phyloP scores from a whole-genome alignment of 1,140 invertebrate genomes.

The Yoshiicerus persimilis region DNA sequence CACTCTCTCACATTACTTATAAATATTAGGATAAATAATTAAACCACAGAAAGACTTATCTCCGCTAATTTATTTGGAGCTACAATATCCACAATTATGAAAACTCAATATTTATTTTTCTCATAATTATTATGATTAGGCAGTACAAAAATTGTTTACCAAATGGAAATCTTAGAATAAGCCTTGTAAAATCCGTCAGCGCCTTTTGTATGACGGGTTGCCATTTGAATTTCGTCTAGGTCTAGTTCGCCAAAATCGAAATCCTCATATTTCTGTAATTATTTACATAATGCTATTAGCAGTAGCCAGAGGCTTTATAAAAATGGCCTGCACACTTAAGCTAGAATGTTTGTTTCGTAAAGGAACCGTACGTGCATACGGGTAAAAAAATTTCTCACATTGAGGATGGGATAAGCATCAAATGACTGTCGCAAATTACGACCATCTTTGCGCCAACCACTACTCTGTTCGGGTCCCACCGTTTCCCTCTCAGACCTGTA shows the following conservation, averaged over 20 bases:
- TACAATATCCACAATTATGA: too few species aligned
- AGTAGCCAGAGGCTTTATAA: too few species aligned
- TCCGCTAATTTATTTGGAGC: too few species aligned
- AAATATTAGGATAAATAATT: too few species aligned
- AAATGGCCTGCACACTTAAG: too few species aligned
- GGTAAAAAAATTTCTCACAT: slow-evolving; percentile 55
- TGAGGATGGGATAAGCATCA: slow-evolving; percentile 66
- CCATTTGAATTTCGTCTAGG: slow-evolving; percentile 61
- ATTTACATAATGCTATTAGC: slow-evolving; percentile 12
- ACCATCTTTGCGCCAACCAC: slow-evolving; percentile 37
- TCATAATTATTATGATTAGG: not conserved
- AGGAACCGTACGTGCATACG: not conserved
- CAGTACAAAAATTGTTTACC: not conserved
- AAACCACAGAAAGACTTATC: too few species aligned
- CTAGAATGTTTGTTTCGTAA: too few species aligned
- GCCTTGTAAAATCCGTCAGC: slow-evolving; percentile 55
- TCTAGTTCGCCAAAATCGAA: slow-evolving; percentile 61
- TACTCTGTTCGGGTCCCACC: slow-evolving; percentile 47
- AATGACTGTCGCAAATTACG: slow-evolving; percentile 57
- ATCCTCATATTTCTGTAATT: slow-evolving; percentile 60
- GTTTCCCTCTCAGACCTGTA: slow-evolving; percentile 57
- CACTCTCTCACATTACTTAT: too few species aligned
- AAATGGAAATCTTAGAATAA: not conserved
- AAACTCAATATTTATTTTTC: too few species aligned
- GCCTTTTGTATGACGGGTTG: slow-evolving; percentile 55